A percentile compares a stretch with the other conserved stretches of the same genome.
Evolutionary conservation across 2,888 invertebrate genomes (phyloP).

Genomic region (Tiphia femorata): DNA sequence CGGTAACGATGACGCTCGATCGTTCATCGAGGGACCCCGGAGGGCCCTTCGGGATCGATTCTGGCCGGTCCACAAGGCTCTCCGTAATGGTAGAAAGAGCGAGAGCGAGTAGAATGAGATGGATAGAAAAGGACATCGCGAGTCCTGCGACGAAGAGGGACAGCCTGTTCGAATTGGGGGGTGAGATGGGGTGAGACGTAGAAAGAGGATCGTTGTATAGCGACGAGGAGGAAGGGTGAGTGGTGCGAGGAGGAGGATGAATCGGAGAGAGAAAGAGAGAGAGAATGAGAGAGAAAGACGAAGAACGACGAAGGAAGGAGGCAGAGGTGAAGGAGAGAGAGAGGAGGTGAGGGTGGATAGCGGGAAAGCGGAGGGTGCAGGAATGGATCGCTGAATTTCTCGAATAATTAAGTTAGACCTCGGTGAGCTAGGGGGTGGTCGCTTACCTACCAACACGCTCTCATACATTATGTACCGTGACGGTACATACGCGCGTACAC

Average conservation of each 20-base stretch:
- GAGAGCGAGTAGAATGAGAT: too few species aligned
- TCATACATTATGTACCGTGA: slow-evolving; percentile 64
- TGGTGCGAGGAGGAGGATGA: too few species aligned
- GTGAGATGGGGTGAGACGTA: not conserved
- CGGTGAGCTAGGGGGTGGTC: slow-evolving; percentile 59
- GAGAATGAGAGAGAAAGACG: slow-evolving; percentile 19
- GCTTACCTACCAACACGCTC: slow-evolving; percentile 66
- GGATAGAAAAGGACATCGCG: not conserved
- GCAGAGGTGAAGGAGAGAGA: slow-evolving; percentile 5
- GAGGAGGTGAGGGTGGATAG: slow-evolving; percentile 13
- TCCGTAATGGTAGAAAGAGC: too few species aligned
- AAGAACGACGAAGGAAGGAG: slow-evolving; percentile 6
- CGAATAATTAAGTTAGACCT: slow-evolving; percentile 69
- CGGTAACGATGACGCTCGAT: too few species aligned
- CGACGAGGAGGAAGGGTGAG: slow-evolving; percentile 18
- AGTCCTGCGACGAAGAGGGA: not conserved
- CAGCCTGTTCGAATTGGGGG: too few species aligned
- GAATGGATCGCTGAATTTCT: slow-evolving; percentile 68
- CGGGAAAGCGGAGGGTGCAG: slow-evolving; percentile 46
- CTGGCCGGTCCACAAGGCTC: not conserved
- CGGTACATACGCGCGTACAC: slow-evolving; percentile 51
- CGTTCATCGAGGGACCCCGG: too few species aligned
- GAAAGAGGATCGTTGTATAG: slow-evolving; percentile 13
- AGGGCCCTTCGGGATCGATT: not conserved
- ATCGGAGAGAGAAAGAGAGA: slow-evolving; percentile 23